These are phyloP conservation scores for Coelopa pilipes DNA, from an alignment of 2,888 invertebrate genomes.

Conservation along the genomic window DNA sequence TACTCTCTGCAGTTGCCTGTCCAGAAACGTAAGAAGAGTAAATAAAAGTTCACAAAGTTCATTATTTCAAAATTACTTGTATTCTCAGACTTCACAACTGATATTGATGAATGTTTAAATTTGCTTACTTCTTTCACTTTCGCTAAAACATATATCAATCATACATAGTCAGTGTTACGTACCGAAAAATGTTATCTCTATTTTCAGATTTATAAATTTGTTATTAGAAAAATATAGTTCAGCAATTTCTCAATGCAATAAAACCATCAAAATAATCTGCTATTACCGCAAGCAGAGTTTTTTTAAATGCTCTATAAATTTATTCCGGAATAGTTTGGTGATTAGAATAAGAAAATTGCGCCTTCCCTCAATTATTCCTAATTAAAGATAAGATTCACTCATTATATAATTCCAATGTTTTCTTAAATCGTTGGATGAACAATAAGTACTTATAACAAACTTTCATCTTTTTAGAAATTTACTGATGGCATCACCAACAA, in stretches of 20 bases:
- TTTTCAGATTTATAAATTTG: background rate
- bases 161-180: no score
- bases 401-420: background rate
- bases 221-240: background rate
- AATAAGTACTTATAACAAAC: background rate
- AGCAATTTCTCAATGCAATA: background rate
- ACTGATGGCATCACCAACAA: constrained; percentile 96
- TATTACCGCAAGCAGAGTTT: background rate
- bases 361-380: background rate
- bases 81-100: no score
- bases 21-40: no score
- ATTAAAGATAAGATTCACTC: no score
- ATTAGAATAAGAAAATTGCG: background rate
- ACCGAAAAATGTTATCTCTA: no score
- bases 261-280: background rate
- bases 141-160: no score
- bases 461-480: constrained; percentile 75
- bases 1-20: no score
- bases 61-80: no score
- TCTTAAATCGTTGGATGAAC: background rate
- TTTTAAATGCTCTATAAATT: background rate
- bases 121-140: no score
- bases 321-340: background rate
- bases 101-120: no score
- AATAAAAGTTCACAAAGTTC: no score